Evolutionary conservation across 2,797 vertebrate species (phyloP).

Genomic region (Benthosema pterotum): DNA sequence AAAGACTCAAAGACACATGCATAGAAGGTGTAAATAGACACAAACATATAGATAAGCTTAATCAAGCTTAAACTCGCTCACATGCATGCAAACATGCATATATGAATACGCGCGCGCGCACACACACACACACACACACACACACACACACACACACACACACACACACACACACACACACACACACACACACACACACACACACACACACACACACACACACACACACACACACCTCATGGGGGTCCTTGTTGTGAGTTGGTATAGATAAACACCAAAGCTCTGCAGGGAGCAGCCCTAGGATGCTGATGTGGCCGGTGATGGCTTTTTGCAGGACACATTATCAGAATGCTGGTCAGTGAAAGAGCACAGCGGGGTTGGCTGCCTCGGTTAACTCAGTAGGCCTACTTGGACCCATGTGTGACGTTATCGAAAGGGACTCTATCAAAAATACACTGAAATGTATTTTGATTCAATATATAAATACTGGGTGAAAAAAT

Average conservation of each 20-base stretch:
- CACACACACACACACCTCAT: background rate
- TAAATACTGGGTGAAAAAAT: too few relatives aligned
- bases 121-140: background rate
- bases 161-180: background rate
- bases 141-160: conserved; percentile 7
- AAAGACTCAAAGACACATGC: too few relatives aligned
- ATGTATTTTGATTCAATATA: too few relatives aligned
- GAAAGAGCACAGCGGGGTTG: background rate
- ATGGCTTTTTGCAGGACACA: conserved; percentile 6
- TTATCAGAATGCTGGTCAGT: background rate
- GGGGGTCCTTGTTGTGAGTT: background rate
- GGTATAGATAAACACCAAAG: conserved; percentile 3
- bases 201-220: conserved; percentile 8
- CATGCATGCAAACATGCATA: too few relatives aligned
- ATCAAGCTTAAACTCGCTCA: fast-evolving
- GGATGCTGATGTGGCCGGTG: conserved; percentile 16
- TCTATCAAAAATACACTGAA: background rate
- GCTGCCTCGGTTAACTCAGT: background rate
- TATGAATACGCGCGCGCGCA: too few relatives aligned
- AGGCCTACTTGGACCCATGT: background rate
- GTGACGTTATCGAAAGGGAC: background rate
- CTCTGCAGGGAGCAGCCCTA: conserved; percentile 4
- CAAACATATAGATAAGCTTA: too few relatives aligned
- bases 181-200: background rate
- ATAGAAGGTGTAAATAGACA: too few relatives aligned